These are phyloP conservation scores for Dufourea novaeangliae DNA, from an alignment of 1,140 invertebrate species.

Conservation along the genomic window DNA sequence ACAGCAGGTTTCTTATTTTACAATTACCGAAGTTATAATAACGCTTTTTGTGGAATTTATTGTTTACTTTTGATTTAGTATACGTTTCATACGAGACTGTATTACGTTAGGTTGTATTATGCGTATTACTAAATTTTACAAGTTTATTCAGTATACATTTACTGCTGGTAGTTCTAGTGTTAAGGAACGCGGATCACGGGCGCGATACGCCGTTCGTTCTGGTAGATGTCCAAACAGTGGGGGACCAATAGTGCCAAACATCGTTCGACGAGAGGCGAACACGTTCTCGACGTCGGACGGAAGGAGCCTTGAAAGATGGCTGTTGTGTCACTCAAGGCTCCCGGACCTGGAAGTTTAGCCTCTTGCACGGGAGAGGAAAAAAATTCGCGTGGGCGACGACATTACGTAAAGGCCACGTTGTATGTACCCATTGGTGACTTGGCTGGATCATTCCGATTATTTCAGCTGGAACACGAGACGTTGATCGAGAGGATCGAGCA, in stretches of 20 bases:
- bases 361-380: not conserved
- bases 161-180: too few relatives aligned
- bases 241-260: slow-evolving; percentile 7
- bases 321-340: slow-evolving; percentile 21
- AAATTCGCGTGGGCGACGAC: slow-evolving; percentile 46
- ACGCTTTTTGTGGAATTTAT: too few relatives aligned
- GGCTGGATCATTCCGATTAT: slow-evolving; percentile 42
- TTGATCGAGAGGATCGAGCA: too few relatives aligned
- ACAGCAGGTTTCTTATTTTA: too few relatives aligned
- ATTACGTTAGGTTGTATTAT: too few relatives aligned
- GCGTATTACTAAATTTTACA: too few relatives aligned
- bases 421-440: not conserved
- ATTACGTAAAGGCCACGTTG: slow-evolving; percentile 39
- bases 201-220: not conserved
- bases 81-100: too few relatives aligned
- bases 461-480: not conserved
- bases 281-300: slow-evolving; percentile 25
- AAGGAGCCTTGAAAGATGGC: slow-evolving; percentile 45
- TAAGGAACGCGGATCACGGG: not conserved
- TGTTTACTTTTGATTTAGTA: too few relatives aligned
- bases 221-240: slow-evolving; percentile 25
- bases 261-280: slow-evolving; percentile 30
- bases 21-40: too few relatives aligned
- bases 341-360: slow-evolving; percentile 1
- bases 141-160: too few relatives aligned